Evolutionary conservation across 2,888 invertebrate species (phyloP), one percentile per base, ranked within the genome.

Genomic region (Patella depressa): DNA sequence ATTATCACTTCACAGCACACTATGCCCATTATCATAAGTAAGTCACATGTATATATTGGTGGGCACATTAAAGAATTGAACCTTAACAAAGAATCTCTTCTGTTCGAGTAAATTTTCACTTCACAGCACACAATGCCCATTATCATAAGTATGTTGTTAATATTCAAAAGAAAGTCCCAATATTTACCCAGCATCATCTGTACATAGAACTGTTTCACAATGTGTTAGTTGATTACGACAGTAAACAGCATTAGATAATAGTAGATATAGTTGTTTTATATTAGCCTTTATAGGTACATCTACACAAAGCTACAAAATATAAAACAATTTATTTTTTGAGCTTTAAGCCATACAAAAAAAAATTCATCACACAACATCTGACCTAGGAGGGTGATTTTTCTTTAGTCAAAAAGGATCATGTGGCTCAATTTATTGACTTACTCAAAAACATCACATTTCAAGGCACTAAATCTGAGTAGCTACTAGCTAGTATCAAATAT

Each of bases 211-310:
- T 5, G 83, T 85, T 74, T 90, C 88, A 78, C 85, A 88, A 78
- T 88, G 86, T 5, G 85, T 83, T 34, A 90, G 79, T 76, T 87
- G 86, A 78, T 90, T 89, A 34, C 87, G 81, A 70, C 89, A 87
- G 80, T 86, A 88, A 5, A 86, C 88, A 57, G 86, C 86, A 80
- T 85, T 88, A 17, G 90, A 87, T 77, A 89, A 78, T 17, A 88
- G 81, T n/a, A 86, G 79, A 78, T 88, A 88, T 57, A 89, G 79
- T 70, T 84, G 82, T 75, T 85, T 86, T 76, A 87, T 79, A 11
- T 85, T 83, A 34, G 86, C 83, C 53, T 84, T 83, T 17, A 81
- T 79, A 0, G 88, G 89, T 11, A 88, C 79, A 71, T 87, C 87
- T 72, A 82, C 82, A 79, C 86, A 85, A 69, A 88, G 77, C 89